A percentile compares a stretch with the other conserved stretches of the same genome.
Conservation (phyloP, 92 coral and sea anemone species). For the Parazoanthus swiftii region DNA sequence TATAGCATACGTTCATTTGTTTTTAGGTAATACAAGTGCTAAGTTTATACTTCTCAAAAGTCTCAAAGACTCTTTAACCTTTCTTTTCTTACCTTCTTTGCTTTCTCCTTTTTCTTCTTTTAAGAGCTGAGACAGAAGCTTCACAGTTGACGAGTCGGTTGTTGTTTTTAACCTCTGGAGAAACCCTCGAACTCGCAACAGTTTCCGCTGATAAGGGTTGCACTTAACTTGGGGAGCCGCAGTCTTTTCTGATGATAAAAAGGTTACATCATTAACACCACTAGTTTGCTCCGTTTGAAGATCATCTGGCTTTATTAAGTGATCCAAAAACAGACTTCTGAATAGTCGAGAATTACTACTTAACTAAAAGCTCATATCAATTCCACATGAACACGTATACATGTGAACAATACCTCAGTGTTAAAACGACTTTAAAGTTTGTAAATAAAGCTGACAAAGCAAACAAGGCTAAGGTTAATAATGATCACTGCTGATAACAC, state of each 20-base stretch:
- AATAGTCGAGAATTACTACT: too few relatives aligned
- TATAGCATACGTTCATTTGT: not conserved
- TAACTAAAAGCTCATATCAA: too few relatives aligned
- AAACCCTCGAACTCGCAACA: constrained; percentile 74
- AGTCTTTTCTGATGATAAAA: constrained; percentile 18
- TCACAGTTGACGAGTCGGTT: constrained; percentile 86
- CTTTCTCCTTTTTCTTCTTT: constrained; percentile 57
- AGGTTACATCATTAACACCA: too few relatives aligned
- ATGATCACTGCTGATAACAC: not conserved
- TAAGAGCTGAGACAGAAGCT: constrained; percentile 69
- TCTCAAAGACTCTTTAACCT: too few relatives aligned
- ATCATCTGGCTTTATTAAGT: not conserved
- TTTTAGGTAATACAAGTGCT: not conserved
- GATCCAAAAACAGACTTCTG: not conserved
- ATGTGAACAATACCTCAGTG: not conserved
- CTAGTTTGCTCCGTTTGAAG: too few relatives aligned
- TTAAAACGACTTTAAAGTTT: not conserved
- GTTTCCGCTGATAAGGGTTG: constrained; percentile 68
- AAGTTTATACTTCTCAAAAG: not conserved
- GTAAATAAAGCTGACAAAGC: not conserved
- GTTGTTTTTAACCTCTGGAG: constrained; percentile 75
- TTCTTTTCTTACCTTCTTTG: constrained; percentile 52
- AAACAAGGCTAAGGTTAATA: not conserved
- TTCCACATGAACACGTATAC: too few relatives aligned
- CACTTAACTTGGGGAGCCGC: not conserved